These are phyloP conservation scores for Gymnopithys bicolor DNA, from an alignment of 2,797 vertebrate species.

Conservation along the genomic window DNA sequence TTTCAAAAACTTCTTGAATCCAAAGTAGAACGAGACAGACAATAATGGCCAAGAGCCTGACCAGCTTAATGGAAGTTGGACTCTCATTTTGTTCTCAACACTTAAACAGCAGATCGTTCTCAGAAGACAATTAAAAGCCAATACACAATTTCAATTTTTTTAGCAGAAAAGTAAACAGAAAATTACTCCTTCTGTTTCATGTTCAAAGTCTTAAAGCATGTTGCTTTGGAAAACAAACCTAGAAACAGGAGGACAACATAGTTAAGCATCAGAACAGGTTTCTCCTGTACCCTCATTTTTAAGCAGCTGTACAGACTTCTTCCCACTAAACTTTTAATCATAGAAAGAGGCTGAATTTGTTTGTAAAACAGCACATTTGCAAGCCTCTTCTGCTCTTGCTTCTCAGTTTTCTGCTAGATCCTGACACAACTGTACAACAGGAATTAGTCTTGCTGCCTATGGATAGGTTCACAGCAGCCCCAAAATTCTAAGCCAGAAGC, in stretches of 20 bases:
- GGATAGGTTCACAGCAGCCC: not conserved
- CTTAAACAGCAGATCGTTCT: not conserved
- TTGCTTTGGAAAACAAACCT: not conserved
- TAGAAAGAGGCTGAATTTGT: not conserved
- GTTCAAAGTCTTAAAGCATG: not conserved
- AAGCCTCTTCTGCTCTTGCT: not conserved
- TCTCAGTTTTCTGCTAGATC: not conserved
- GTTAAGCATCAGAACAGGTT: not conserved
- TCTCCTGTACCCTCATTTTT: not conserved
- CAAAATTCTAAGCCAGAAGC: not conserved
- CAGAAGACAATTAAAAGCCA: not conserved
- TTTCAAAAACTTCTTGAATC: not conserved
- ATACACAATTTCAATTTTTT: not conserved
- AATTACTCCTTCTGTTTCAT: not conserved
- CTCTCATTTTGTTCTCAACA: conserved; percentile 2
- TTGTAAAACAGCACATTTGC: not conserved
- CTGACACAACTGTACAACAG: not conserved
- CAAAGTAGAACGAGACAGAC: conserved; percentile 45
- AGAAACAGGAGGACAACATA: not conserved
- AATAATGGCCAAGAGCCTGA: conserved; percentile 54
- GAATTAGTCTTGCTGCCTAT: not conserved
- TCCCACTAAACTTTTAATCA: not conserved
- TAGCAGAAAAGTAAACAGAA: conserved; percentile 27
- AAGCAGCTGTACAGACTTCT: not conserved
- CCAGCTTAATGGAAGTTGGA: not conserved